phyloP scores from a whole-genome alignment of 2,113 vertebrate genomes.

The Syrmaticus mikado region DNA sequence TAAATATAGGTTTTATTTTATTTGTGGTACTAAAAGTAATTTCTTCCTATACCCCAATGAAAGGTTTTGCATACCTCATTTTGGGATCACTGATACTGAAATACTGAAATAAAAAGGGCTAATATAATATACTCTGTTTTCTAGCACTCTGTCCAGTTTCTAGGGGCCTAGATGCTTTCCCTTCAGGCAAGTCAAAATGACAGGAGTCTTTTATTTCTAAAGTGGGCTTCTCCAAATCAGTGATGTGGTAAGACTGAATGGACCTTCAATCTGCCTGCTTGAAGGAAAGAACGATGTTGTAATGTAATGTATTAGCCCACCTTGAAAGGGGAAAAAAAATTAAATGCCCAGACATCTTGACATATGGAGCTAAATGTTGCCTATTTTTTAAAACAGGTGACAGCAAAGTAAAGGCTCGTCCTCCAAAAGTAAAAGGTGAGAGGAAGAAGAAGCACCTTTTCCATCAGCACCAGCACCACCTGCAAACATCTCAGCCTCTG shows the following conservation, averaged over 20 bases:
- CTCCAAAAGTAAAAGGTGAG: slow-evolving; percentile 63
- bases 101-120: background rate
- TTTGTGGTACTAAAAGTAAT: background rate
- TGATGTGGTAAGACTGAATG: background rate
- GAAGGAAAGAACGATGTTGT: background rate
- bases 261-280: background rate
- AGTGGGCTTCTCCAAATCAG: background rate
- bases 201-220: background rate
- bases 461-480: background rate
- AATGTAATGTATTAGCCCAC: background rate
- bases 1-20: background rate
- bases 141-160: background rate
- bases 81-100: background rate
- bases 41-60: background rate
- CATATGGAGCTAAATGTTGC: background rate
- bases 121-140: background rate
- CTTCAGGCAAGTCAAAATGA: background rate
- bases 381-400: slow-evolving; percentile 62
- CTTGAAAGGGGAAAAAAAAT: too few species aligned
- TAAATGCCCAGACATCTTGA: background rate
- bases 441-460: slow-evolving; percentile 71
- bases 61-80: background rate
- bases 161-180: background rate
- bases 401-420: slow-evolving; percentile 57
- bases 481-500: background rate